Evolutionary conservation across 2,888 invertebrate species (phyloP).

Genomic region (Meganola albula): DNA sequence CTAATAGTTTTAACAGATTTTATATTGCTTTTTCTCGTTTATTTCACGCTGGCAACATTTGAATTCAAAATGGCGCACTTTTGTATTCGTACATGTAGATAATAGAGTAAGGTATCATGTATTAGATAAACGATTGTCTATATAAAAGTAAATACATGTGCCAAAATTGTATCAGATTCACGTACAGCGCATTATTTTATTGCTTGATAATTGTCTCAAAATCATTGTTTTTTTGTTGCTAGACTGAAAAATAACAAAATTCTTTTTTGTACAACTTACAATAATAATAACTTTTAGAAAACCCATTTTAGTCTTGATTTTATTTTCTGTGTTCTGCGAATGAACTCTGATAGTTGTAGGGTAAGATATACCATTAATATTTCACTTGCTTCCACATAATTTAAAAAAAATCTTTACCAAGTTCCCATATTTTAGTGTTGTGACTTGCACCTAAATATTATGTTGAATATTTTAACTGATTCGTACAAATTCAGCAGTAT

Average conservation of each 20-base stretch:
- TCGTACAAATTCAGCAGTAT: conserved; percentile 77
- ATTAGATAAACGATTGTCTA: conserved; percentile 37
- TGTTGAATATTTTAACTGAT: conserved; percentile 66
- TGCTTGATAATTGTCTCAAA: conserved; percentile 8
- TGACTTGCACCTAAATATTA: conserved; percentile 55
- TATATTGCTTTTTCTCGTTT: conserved; percentile 52
- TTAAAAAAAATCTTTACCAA: too few species aligned
- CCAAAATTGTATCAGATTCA: conserved; percentile 43
- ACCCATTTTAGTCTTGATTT: too few species aligned
- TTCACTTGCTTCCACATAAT: too few species aligned
- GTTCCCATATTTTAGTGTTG: conserved; percentile 36
- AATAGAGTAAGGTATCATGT: conserved; percentile 35
- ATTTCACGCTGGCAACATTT: conserved; percentile 38
- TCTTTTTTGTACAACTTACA: too few species aligned
- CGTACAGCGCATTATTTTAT: conserved; percentile 17
- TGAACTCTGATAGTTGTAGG: too few species aligned
- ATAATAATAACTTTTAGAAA: too few species aligned
- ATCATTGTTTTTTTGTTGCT: too few species aligned
- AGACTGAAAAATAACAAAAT: too few species aligned
- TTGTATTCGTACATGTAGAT: conserved; percentile 32
- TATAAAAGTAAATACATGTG: conserved; percentile 55
- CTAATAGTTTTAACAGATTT: conserved; percentile 66
- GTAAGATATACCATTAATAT: too few species aligned
- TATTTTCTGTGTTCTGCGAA: too few species aligned
- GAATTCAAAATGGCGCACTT: conserved; percentile 26